A percentile compares a stretch with the other conserved stretches of the same genome.
Evolutionary conservation across 1,140 invertebrate species (phyloP).

Genomic region (Centruroides vittatus): DNA sequence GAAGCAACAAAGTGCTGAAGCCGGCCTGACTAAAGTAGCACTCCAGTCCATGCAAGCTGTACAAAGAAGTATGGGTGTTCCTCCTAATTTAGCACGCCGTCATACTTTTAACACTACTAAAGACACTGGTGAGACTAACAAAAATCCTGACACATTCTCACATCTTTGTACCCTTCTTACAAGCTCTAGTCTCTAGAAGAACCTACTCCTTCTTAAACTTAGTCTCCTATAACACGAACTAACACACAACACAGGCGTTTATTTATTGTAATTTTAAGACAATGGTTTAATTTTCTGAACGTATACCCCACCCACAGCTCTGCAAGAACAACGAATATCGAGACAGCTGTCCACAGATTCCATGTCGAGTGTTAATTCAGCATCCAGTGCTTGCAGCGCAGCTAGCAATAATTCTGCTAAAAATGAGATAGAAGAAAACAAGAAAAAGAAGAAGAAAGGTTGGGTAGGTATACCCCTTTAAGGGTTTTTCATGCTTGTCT

Average conservation of each 20-base stretch:
- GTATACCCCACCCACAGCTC: too few species aligned
- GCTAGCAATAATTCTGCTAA: slow-evolving; percentile 10
- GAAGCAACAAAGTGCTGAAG: slow-evolving; percentile 76
- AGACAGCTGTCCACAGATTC: slow-evolving; percentile 79
- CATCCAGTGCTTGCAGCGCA: slow-evolving; percentile 54
- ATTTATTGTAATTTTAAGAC: too few species aligned
- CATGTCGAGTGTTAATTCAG: slow-evolving; percentile 63
- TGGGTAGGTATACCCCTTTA: slow-evolving; percentile 47
- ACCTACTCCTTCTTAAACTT: too few species aligned
- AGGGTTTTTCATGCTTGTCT: background rate
- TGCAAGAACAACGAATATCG: slow-evolving; percentile 39
- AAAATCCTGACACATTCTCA: too few species aligned
- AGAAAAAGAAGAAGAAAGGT: slow-evolving; percentile 84
- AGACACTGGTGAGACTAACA: slow-evolving; percentile 17
- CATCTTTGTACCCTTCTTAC: too few species aligned
- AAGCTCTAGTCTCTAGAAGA: too few species aligned
- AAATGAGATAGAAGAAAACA: slow-evolving; percentile 46
- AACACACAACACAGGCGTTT: too few species aligned
- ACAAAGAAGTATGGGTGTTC: slow-evolving; percentile 19
- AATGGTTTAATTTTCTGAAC: too few species aligned
- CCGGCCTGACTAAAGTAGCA: slow-evolving; percentile 45
- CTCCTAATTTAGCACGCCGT: slow-evolving; percentile 17
- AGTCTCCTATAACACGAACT: too few species aligned
- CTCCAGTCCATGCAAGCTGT: slow-evolving; percentile 20
- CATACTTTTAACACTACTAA: slow-evolving; percentile 31